phyloP scores from a whole-genome alignment of 2,113 vertebrate species.

The Psittacula cyanocephala region DNA sequence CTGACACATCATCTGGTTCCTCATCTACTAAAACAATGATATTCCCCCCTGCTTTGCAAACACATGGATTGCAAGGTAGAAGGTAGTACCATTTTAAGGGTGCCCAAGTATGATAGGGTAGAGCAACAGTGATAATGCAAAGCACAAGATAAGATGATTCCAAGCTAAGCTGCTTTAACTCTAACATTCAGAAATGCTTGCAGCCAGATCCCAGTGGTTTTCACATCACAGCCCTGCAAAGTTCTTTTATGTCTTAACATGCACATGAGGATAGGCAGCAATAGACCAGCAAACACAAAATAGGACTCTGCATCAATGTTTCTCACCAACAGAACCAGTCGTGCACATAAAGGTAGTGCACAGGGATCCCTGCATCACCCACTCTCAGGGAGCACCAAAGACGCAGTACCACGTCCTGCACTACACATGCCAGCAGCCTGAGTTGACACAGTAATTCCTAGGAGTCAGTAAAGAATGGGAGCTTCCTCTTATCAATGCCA shows the following conservation, averaged over 20 bases:
- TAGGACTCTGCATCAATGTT: neutral
- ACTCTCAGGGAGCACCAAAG: neutral
- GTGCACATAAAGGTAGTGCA: neutral
- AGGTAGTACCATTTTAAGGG: neutral
- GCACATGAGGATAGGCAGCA: neutral
- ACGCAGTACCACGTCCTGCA: rapidly evolving
- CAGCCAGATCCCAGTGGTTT: neutral
- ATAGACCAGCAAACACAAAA: neutral
- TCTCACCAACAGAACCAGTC: neutral
- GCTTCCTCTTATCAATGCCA: neutral
- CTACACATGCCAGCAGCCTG: rapidly evolving
- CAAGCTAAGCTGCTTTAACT: neutral
- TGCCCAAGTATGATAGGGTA: neutral
- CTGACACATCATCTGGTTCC: neutral
- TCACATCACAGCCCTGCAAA: neutral
- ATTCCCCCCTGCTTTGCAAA: neutral
- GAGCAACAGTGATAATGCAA: neutral
- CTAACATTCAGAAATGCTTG: neutral
- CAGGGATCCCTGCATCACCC: neutral
- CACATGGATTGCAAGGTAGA: neutral
- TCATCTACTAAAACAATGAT: neutral
- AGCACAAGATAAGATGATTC: neutral
- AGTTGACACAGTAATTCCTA: neutral
- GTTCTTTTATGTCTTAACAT: neutral
- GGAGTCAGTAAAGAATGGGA: neutral